phyloP scores from a whole-genome alignment of 1,140 invertebrate species.

The Brachionus rotundiformis region DNA sequence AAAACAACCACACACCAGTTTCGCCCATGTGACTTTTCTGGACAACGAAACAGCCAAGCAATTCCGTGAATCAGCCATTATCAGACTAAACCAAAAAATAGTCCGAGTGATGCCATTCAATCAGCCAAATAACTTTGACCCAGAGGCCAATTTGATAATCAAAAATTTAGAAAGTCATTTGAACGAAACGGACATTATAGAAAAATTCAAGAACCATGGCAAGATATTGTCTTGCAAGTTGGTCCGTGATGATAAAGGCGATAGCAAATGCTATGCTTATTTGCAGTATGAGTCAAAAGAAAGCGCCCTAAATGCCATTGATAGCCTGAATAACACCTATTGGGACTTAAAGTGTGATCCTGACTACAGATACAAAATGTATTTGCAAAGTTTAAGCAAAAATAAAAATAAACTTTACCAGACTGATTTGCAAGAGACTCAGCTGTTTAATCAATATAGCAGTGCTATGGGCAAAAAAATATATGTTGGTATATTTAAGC shows the following conservation, averaged over 20 bases:
- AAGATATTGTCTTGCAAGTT: conserved; percentile 39
- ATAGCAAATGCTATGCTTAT: conserved; percentile 49
- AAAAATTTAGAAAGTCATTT: conserved; percentile 42
- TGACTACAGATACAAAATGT: conserved; percentile 36
- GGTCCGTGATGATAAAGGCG: conserved; percentile 26
- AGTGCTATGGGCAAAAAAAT: conserved; percentile 46
- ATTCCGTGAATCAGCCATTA: not conserved
- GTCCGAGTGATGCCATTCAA: conserved; percentile 49
- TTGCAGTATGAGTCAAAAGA: conserved; percentile 27
- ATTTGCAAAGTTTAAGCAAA: not conserved
- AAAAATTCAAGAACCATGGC: conserved; percentile 19
- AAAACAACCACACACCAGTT: conserved; percentile 39
- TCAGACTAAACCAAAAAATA: not conserved
- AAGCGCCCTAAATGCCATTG: conserved; percentile 40
- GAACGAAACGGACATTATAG: conserved; percentile 25
- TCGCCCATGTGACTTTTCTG: conserved; percentile 41
- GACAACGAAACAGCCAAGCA: conserved; percentile 16
- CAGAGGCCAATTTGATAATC: conserved; percentile 47
- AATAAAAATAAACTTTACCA: conserved; percentile 9
- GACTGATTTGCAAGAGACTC: not conserved
- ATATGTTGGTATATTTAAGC: conserved; percentile 46
- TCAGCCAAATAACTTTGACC: conserved; percentile 50
- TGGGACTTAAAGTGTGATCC: conserved; percentile 44
- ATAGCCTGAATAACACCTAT: conserved; percentile 35
- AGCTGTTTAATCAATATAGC: not conserved